Percentiles rank a stretch among this genome's conserved stretches.
phyloP scores from a whole-genome alignment of 2,888 invertebrate genomes.

The Schizaphis graminum region DNA sequence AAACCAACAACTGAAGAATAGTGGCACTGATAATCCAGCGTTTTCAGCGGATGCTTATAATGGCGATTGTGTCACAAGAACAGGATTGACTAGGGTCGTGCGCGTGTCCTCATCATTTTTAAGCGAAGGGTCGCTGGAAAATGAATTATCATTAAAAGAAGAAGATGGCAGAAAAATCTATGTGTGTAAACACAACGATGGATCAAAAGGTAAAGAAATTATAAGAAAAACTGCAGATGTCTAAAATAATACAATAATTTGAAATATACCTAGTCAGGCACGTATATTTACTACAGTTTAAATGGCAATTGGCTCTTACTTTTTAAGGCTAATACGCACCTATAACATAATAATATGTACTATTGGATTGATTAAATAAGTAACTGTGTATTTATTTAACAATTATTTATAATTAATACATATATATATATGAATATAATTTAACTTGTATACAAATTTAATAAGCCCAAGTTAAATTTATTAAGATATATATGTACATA shows the following conservation, averaged over 20 bases:
- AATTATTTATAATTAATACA: neutral
- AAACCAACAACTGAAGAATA: neutral
- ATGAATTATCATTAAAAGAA: conserved; percentile 16
- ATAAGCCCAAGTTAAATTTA: conserved; percentile 58
- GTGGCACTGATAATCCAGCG: conserved; percentile 47
- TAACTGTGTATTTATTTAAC: neutral
- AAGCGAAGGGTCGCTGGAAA: neutral
- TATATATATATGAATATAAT: neutral
- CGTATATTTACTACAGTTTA: neutral
- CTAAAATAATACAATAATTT: neutral
- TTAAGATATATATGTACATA: neutral
- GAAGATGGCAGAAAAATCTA: conserved; percentile 9
- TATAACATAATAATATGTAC: neutral
- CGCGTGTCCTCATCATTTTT: neutral
- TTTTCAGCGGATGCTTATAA: conserved; percentile 16
- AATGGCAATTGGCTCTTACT: neutral
- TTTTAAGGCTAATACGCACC: neutral
- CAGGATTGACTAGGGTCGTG: neutral
- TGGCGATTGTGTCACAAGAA: neutral
- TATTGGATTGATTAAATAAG: neutral
- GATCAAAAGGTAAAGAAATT: conserved; percentile 43
- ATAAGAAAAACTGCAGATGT: neutral
- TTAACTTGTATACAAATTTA: conserved; percentile 49
- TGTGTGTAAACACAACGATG: conserved; percentile 35
- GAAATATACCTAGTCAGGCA: neutral